These are phyloP conservation scores for Pseudomyrmex dendroicus DNA, from an alignment of 1,140 invertebrate genomes.

Conservation along the genomic window DNA sequence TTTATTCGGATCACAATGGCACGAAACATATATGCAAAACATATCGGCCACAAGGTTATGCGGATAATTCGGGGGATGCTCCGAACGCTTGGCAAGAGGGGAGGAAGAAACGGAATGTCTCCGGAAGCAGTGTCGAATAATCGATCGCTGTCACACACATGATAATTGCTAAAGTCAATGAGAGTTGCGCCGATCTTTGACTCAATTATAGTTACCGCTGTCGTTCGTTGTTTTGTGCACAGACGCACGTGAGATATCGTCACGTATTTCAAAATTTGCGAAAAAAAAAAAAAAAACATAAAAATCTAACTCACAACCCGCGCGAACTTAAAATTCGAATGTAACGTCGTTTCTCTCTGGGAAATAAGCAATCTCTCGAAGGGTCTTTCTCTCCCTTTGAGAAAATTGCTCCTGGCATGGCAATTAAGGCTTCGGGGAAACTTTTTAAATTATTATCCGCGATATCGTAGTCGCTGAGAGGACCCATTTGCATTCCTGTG, in stretches of 20 bases:
- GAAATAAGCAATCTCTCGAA: neutral
- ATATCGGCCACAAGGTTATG: neutral
- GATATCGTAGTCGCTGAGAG: neutral
- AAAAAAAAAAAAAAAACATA: no score
- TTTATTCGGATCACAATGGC: neutral
- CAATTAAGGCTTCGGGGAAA: conserved; percentile 9
- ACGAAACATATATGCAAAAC: neutral
- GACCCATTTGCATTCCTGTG: conserved; percentile 16
- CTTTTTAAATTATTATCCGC: conserved; percentile 6
- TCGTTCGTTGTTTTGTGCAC: neutral
- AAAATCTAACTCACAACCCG: neutral
- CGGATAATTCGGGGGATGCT: neutral
- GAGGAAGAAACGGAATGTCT: conserved; percentile 9
- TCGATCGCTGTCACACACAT: conserved; percentile 49
- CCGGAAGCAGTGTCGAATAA: conserved; percentile 37
- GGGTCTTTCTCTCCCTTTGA: no score
- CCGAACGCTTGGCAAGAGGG: neutral
- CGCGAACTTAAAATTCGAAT: conserved; percentile 2
- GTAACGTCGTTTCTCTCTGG: neutral
- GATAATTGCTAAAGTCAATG: conserved; percentile 61
- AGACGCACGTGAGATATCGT: no score
- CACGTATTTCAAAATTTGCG: no score
- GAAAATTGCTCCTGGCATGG: neutral
- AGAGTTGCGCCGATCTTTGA: neutral
- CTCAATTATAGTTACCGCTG: neutral